A percentile compares a stretch with the other conserved stretches of the same genome.
phyloP scores from a whole-genome alignment of 2,888 invertebrate genomes.

The Diaprepes abbreviatus region DNA sequence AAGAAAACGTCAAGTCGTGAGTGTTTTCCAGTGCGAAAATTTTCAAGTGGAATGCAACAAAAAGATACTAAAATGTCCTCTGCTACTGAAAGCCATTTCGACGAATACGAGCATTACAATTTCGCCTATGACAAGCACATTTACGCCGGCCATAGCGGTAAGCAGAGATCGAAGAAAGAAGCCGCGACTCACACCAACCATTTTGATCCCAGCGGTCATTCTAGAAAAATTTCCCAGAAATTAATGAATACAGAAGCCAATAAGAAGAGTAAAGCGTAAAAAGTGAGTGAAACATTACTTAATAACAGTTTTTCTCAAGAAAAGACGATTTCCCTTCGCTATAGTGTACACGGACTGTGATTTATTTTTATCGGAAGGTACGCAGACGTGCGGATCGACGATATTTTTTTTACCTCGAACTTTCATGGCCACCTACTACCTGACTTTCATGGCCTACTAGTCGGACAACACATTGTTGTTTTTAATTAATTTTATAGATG shows the following conservation, averaged over 20 bases:
- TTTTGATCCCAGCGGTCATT: slow-evolving; percentile 92
- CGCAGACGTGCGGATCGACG: slow-evolving; percentile 14
- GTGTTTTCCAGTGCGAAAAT: slow-evolving; percentile 11
- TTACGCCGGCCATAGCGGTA: slow-evolving; percentile 86
- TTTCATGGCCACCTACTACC: slow-evolving; percentile 39
- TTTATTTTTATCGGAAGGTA: slow-evolving; percentile 38
- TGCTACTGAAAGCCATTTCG: slow-evolving; percentile 80
- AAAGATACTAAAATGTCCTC: slow-evolving; percentile 40
- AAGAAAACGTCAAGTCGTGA: background rate
- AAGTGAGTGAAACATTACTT: slow-evolving; percentile 16
- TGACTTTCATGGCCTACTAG: slow-evolving; percentile 26
- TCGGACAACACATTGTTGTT: slow-evolving; percentile 11
- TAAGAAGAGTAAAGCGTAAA: slow-evolving; percentile 70
- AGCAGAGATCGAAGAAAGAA: slow-evolving; percentile 54
- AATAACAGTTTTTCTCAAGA: slow-evolving; percentile 9
- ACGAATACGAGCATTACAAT: slow-evolving; percentile 95
- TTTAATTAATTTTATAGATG: slow-evolving; percentile 3
- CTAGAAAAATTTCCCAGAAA: slow-evolving; percentile 90
- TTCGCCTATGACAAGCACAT: slow-evolving; percentile 93
- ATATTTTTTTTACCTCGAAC: slow-evolving; percentile 36
- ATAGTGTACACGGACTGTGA: slow-evolving; percentile 46
- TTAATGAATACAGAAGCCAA: slow-evolving; percentile 87
- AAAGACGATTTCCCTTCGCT: slow-evolving; percentile 35
- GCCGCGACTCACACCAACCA: slow-evolving; percentile 91
- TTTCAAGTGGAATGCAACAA: slow-evolving; percentile 41